Percentiles rank a stretch among this genome's conserved stretches.
Evolutionary conservation across 2,797 vertebrate genomes (phyloP).

Genomic region (Astyanax mexicanus): DNA sequence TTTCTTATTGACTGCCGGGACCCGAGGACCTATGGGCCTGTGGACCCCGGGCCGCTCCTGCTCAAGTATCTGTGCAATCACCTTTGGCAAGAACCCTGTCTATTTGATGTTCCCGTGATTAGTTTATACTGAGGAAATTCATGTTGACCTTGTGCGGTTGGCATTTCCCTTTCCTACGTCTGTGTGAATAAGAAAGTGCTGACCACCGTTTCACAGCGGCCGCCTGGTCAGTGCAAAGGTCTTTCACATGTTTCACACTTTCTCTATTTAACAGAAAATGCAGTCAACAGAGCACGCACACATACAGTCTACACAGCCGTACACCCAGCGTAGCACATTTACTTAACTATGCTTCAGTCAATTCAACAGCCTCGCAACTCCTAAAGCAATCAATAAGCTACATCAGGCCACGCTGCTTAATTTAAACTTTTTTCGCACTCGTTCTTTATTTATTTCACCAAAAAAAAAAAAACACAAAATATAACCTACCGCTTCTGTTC

Average conservation of each 20-base stretch:
- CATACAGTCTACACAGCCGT: background rate
- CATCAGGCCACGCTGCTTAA: background rate
- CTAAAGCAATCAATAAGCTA: background rate
- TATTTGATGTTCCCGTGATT: background rate
- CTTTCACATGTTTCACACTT: background rate
- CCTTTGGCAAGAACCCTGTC: background rate
- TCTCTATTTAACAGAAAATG: background rate
- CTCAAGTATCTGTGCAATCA: conserved; percentile 1
- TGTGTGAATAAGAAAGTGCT: background rate
- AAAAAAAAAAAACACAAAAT: too few species aligned
- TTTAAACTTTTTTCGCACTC: background rate
- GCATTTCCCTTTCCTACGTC: background rate
- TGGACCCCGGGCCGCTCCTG: background rate
- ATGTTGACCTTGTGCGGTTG: background rate
- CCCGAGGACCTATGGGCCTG: background rate
- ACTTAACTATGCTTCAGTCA: background rate
- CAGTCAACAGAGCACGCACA: background rate
- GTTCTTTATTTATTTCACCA: too few species aligned
- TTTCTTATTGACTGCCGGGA: background rate
- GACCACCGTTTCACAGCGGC: background rate
- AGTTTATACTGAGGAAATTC: background rate
- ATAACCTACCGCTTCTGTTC: too few species aligned
- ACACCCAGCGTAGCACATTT: background rate
- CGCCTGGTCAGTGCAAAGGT: background rate
- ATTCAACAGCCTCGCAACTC: background rate